Conservation (phyloP, 2,888 invertebrate genomes). For the Onthophagus sagittarius region DNA sequence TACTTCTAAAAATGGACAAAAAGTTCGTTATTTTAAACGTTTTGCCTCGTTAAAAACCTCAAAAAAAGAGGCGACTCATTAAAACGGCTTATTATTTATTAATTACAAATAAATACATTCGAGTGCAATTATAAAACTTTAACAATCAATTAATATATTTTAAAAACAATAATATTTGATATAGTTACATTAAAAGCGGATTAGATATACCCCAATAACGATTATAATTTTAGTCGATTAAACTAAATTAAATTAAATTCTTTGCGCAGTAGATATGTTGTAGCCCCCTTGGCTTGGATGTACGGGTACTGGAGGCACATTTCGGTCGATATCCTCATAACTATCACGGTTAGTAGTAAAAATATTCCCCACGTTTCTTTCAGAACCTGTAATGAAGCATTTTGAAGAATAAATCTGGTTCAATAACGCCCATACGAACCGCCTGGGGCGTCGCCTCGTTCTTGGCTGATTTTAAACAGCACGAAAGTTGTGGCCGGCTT, state of each 20-base stretch:
- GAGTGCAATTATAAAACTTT: no score
- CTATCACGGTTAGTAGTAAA: slow-evolving; percentile 20
- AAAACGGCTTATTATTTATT: no score
- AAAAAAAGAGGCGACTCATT: no score
- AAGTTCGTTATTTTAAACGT: no score
- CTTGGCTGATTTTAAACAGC: slow-evolving; percentile 15
- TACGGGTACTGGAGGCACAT: slow-evolving; percentile 1
- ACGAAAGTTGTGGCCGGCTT: slow-evolving; percentile 18
- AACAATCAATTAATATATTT: no score
- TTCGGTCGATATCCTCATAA: slow-evolving; percentile 26
- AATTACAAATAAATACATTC: no score
- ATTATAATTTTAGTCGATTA: no score
- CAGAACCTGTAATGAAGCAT: slow-evolving; percentile 20
- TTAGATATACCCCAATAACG: no score
- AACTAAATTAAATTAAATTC: slow-evolving; percentile 24
- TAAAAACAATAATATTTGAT: no score
- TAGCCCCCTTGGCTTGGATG: slow-evolving; percentile 24
- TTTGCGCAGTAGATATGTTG: slow-evolving; percentile 21
- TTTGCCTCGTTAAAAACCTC: no score
- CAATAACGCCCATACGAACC: slow-evolving; percentile 14
- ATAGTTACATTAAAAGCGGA: no score
- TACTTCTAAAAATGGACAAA: no score
- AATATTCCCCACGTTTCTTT: slow-evolving; percentile 21
- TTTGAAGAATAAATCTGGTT: background rate
- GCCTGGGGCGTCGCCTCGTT: slow-evolving; percentile 18